Base-by-base conservation (phyloP, 2,113 vertebrate genomes). In the Ceyx cyanopectus region DNA sequence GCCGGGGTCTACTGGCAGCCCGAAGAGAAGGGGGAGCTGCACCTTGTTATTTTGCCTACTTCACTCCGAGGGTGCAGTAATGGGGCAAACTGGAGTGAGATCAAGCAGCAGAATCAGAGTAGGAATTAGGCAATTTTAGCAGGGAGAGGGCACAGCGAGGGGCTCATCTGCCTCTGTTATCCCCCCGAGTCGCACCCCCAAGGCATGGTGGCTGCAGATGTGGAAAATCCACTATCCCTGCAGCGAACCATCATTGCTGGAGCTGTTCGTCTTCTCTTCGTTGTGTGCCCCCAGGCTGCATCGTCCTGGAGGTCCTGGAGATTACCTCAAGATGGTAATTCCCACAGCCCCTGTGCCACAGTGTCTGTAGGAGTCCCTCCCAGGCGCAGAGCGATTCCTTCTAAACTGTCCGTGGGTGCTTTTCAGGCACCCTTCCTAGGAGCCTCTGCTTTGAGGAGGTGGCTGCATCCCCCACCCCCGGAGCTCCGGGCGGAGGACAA, bases 311-410 rank as follows among this genome's bases (percentile, higher is more conserved):
- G 54, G n/a, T 56, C 40, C 79, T 14, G 34, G 11, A 72, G 54
- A 30, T 19, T 37, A 20, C 23, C 45, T 43, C 24, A 6, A 22
- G 50, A 43, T 20, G 9, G 12, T 45, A 23, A 4, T 89, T 75
- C 65, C 53, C 46, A 11, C 45, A 20, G 34, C 4, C 17, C 12
- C 9, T 16, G 11, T 37, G 19, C 29, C 21, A 24, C 32, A 4
- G 10, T 12, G 20, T 12, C 60, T 50, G 14, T 27, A 53, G 40
- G 58, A 61, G 6, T 22, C 23, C 14, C 34, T 72, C 61, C 26
- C 17, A n/a, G 37, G 24, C 1, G 0, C 29, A 21, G 40, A 66
- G 27, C 3, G 1, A 29, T 74, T 76, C 15, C n/a, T 56, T 22
- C 43, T 18, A 12, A 48, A 13, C 12, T 62, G 26, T 15, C 32